Evolutionary conservation across 1,140 invertebrate species (phyloP), one percentile per base, ranked within the genome.

Genomic region (Tetragonula clypearis): DNA sequence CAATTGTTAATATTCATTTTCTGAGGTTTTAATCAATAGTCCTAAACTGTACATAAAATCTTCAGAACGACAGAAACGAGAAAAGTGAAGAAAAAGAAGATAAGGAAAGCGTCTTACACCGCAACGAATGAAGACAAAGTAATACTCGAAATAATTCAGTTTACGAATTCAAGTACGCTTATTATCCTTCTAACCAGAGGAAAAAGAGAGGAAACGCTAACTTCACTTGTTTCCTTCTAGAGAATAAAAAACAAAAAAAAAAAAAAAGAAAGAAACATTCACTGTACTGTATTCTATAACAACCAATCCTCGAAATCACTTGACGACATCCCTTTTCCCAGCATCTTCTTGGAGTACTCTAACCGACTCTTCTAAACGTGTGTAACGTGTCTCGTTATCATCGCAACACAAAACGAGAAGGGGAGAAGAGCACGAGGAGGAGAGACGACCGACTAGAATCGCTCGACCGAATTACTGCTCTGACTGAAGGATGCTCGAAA

Each of bases 401-500:
- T 8, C 5, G 71, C 41, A 30, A 35, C 49, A 19, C 19, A 23
- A 62, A 81, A 73, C 79, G 69, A 58, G 26, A 26, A 26, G n/a
- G 26, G 35, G n/a, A 19, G 35, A 26, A 21, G 12, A 30, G 19
- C 49, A 23, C 26, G 75, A 77, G 74, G 55, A 65, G n/a, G 62
- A 66, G 21, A 66, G 21, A 26, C 12, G 8, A 77, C 30, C 75
- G 35, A 49, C 23, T n/a, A 49, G 72, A 76, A 76, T 82, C 62
- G 60, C 72, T 68, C 80, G 73, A 82, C 80, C 80, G 80, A 82
- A 82, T 82, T 82, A 75, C 80, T 41, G 71, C n/a, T 74, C 19
- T 23, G 41, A 49, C 41, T 72, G 82, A 66, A 65, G 72, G 30
- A 65, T 74, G 58, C 79, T 85, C n/a, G 62, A 87, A 78, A 81